Evolutionary conservation across 2,113 vertebrate species (phyloP), one percentile per base, ranked within the genome.

Genomic region (Xiphophorus maculatus): DNA sequence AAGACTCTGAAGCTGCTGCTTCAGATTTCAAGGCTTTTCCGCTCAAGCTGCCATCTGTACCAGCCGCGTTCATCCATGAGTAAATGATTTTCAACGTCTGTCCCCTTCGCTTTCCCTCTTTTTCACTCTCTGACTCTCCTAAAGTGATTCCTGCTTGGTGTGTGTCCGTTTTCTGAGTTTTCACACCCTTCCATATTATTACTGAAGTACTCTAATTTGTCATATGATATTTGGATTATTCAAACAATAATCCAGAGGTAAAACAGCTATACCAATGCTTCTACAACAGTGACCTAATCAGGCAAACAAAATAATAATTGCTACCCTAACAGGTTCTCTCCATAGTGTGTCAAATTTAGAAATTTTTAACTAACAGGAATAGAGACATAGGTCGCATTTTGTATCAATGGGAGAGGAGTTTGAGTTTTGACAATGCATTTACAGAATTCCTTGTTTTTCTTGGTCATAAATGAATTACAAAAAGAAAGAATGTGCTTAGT

Each of bases 1-100:
- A 86, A 76, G 79, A 66, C 85, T 84, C 82, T 64, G 75, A 64
- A 81, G 80, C 89, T 80, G 83, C 87, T 86, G 86, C 80, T 91
- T 92, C 71, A 84, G 81, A 90, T 91, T 92, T 89, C 88, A 89
- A 85, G 79, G 86, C 79, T 88, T 88, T 92, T 89, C 82, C 71
- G 58, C 80, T 90, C 81, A 81, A 71, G 84, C 83, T 85, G 74
- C 83, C 84, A 81, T 87, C 84, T 85, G 73, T 30, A 82, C 76
- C 82, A 83, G 87, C 77, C 27, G 79, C 82, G 83, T 84, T 88
- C 87, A 90, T 75, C 84, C 85, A 84, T 80, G 80, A 80, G 81
- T 85, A 86, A 84, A 76, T 87, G 87, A 87, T 89, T 87, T 78
- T 88, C 84, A 81, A 69, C 44, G 44, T 90, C 89, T 89, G 84